Base-by-base conservation (phyloP, 2,113 vertebrate species). In the Hemiscyllium ocellatum region DNA sequence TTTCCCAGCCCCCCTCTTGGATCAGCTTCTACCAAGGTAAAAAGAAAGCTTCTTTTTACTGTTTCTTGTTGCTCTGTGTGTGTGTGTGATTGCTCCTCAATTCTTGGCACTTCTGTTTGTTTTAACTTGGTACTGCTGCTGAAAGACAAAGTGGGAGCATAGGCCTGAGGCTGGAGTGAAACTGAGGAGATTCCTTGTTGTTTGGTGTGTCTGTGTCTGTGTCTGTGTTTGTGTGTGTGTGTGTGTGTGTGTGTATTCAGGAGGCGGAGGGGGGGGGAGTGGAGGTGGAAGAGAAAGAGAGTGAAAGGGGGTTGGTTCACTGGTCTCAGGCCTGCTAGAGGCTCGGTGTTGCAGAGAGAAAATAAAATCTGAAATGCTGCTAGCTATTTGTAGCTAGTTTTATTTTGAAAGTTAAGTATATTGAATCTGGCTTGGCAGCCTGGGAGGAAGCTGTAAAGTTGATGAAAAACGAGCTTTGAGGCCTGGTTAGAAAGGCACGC, bases 11-110 rank as follows among this genome's bases (percentile, higher is more conserved):
- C 52, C 91, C 37, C 65, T 66, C 19, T 22, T 37, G 65, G 61
- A 68, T 19, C 91, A 94, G 65, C 91, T 94, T 94, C 91, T 42
- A 66, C n/a, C 0, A 42, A 94, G 91, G 91, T 94, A 94, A 94
- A 94, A 69, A 68, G 15, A 42, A 94, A 69, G 50, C 65, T 20
- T 29, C 50, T 56, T 89, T 89, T 86, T 50, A 52, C 86, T 52
- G 42, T 87, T 50, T 87, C 15, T 85, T 47, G 86, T 52, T 47
- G 15, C 3, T 85, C 3, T 47, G 37, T 85, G 80, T 37, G 80
- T 22, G 86, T 56, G 50, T n/a, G 26, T 42, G 61, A 42, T 47
- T 37, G 33, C n/a, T 24, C 65, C 66, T 69, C n/a, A 68, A 10
- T 68, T 69, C 91, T 65, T 33, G 26, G 29, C 26, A 91, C 87